Conservation (phyloP, 1,140 invertebrate species). For the Temnothorax nylanderi region DNA sequence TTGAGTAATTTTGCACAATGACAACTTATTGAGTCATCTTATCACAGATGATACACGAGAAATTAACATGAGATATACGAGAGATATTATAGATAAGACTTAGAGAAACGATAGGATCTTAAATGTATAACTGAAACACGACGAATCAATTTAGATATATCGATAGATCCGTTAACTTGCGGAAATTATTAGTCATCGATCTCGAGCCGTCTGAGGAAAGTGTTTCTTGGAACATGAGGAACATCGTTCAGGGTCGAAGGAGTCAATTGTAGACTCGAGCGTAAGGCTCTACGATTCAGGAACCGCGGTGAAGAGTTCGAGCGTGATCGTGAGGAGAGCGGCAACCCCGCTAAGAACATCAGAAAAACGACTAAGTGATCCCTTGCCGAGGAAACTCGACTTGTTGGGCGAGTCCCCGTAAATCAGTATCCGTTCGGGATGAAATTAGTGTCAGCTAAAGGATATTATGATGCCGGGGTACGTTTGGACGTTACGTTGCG, state of each 20-base stretch:
- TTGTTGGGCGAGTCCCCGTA: slow-evolving; percentile 67
- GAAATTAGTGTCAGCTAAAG: slow-evolving; percentile 70
- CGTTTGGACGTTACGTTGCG: slow-evolving; percentile 1
- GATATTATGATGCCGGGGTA: slow-evolving; percentile 47
- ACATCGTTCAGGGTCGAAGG: slow-evolving; percentile 52
- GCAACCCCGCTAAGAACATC: slow-evolving; percentile 46
- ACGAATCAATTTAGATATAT: slow-evolving; percentile 43
- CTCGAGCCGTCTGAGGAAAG: slow-evolving; percentile 19
- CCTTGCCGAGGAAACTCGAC: slow-evolving; percentile 62
- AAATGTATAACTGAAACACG: neutral
- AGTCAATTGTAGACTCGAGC: slow-evolving; percentile 53
- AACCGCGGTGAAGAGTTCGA: slow-evolving; percentile 29
- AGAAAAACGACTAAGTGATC: slow-evolving; percentile 61
- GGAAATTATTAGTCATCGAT: slow-evolving; percentile 47
- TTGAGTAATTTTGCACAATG: neutral
- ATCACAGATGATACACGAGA: neutral
- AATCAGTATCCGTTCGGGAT: slow-evolving; percentile 70
- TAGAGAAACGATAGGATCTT: neutral
- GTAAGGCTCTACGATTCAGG: slow-evolving; percentile 8
- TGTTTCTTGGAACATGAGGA: slow-evolving; percentile 41
- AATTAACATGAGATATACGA: neutral
- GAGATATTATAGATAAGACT: neutral
- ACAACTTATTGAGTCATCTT: neutral
- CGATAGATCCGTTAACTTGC: slow-evolving; percentile 8
- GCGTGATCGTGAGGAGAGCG: slow-evolving; percentile 39